Percentiles rank a stretch among this genome's conserved stretches.
Conservation (phyloP, 2,113 vertebrate genomes). For the Corythornis cristatus region DNA sequence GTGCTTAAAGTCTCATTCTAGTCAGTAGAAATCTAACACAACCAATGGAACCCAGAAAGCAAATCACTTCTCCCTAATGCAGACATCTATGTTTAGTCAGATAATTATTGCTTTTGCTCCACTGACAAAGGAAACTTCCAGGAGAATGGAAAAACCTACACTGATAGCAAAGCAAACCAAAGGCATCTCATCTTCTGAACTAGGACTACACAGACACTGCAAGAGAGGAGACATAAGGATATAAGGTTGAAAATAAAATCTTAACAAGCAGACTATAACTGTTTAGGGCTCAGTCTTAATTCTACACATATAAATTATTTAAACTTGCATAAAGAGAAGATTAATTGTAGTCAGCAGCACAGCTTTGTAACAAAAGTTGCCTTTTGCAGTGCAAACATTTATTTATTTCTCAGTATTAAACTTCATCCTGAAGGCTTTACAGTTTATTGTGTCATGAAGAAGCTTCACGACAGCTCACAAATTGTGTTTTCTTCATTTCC, state of each 20-base stretch:
- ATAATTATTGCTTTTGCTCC: neutral
- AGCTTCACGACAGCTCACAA: neutral
- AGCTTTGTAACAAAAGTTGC: neutral
- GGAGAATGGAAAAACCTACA: neutral
- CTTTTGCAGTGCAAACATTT: neutral
- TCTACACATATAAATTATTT: neutral
- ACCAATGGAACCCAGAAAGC: neutral
- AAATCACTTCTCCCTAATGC: neutral
- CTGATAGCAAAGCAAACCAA: neutral
- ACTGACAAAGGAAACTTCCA: neutral
- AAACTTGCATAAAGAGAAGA: neutral
- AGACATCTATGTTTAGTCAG: neutral
- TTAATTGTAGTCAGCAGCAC: neutral
- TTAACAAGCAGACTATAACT: neutral
- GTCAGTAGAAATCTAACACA: neutral
- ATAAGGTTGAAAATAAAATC: neutral
- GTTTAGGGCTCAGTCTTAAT: neutral
- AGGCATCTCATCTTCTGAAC: neutral
- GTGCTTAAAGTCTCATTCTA: neutral
- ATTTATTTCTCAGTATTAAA: neutral
- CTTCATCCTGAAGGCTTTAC: neutral
- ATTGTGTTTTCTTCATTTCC: neutral
- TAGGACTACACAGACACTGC: neutral
- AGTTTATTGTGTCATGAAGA: neutral
- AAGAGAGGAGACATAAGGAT: neutral